Percentiles rank a stretch among this genome's conserved stretches.
These are phyloP conservation scores for Hormaphis cornu DNA, from an alignment of 1,140 invertebrate genomes.

Conservation along the genomic window DNA sequence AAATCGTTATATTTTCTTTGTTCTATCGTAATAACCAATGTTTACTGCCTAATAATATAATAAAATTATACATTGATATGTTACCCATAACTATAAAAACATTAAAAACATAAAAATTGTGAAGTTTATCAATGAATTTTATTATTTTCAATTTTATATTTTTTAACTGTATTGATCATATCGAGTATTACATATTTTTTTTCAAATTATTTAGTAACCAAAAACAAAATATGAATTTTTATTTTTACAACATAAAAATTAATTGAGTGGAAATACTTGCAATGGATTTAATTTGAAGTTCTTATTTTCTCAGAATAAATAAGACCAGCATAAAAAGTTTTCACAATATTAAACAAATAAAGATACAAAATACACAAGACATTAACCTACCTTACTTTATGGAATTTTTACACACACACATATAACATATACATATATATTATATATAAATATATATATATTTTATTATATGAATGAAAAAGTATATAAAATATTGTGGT, in stretches of 20 bases:
- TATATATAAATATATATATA: no score
- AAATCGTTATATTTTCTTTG: no score
- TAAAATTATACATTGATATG: no score
- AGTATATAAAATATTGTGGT: not conserved
- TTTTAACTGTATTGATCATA: not conserved
- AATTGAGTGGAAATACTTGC: not conserved
- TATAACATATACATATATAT: no score
- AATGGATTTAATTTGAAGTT: not conserved
- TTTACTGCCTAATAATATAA: no score
- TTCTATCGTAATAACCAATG: no score
- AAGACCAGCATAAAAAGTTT: not conserved
- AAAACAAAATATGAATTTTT: conserved; percentile 11
- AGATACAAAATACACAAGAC: not conserved
- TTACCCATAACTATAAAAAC: no score
- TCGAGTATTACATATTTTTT: not conserved
- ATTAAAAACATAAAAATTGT: no score
- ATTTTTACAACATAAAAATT: conserved; percentile 14
- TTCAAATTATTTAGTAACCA: conserved; percentile 2
- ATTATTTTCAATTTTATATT: no score
- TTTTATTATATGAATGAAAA: no score
- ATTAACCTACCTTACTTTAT: not conserved
- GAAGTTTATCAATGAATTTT: no score
- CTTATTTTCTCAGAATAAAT: not conserved
- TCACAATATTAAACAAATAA: not conserved
- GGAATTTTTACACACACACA: conserved; percentile 8